These are phyloP conservation scores for Tricholaema leucomelas DNA, from an alignment of 2,113 vertebrate genomes.

Conservation along the genomic window DNA sequence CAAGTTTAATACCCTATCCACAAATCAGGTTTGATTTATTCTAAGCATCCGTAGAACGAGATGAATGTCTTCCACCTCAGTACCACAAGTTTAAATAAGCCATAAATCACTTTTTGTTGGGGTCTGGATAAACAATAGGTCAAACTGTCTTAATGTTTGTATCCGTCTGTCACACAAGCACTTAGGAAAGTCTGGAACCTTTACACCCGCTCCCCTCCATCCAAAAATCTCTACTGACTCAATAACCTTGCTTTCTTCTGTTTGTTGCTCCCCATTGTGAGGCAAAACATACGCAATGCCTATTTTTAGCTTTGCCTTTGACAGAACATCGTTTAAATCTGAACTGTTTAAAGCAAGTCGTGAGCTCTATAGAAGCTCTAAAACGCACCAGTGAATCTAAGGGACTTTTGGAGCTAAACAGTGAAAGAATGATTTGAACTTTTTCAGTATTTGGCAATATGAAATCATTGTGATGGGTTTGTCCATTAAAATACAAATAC, in stretches of 20 bases:
- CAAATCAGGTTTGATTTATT: conserved; percentile 46
- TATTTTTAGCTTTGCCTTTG: conserved; percentile 23
- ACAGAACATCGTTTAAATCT: background rate
- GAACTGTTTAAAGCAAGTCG: background rate
- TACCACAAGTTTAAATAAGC: conserved; percentile 46
- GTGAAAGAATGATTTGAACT: background rate
- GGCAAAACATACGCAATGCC: background rate
- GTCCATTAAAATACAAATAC: background rate
- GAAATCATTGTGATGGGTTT: background rate
- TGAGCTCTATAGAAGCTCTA: background rate
- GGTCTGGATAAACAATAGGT: conserved; percentile 12
- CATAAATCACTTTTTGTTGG: conserved; percentile 34
- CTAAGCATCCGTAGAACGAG: background rate
- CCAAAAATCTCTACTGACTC: conserved; percentile 57
- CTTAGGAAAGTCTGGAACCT: conserved; percentile 28
- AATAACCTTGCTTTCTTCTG: conserved; percentile 42
- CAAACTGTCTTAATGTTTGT: conserved; percentile 54
- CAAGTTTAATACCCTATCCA: background rate
- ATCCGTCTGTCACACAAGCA: conserved; percentile 37
- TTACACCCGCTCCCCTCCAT: background rate
- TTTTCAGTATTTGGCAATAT: background rate
- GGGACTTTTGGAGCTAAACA: background rate
- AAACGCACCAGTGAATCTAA: background rate
- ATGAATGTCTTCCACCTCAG: conserved; percentile 42
- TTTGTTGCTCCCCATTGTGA: conserved; percentile 1